These are phyloP conservation scores for Pollenia amentaria DNA, from an alignment of 2,888 invertebrate species.

Conservation along the genomic window DNA sequence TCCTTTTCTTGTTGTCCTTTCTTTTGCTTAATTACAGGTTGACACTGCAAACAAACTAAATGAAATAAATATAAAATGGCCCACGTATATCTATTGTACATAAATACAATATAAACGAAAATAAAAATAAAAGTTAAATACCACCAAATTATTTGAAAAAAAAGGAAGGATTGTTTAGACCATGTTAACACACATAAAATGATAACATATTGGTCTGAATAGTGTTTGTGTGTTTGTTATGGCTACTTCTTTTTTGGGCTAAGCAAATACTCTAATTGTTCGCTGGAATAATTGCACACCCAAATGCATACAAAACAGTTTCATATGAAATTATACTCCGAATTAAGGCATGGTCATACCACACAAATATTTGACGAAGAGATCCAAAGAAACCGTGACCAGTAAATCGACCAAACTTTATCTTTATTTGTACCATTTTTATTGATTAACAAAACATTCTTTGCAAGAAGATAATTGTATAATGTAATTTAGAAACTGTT, in stretches of 20 bases:
- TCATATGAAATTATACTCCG: too few relatives aligned
- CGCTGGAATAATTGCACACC: slow-evolving; percentile 64
- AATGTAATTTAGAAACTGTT: too few relatives aligned
- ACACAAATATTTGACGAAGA: too few relatives aligned
- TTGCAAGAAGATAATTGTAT: too few relatives aligned
- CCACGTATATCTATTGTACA: slow-evolving; percentile 14
- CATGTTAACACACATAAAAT: slow-evolving; percentile 33
- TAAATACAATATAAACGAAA: background rate
- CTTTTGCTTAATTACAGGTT: slow-evolving; percentile 62
- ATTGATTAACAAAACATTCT: too few relatives aligned
- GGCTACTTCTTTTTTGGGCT: slow-evolving; percentile 55
- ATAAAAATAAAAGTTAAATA: slow-evolving; percentile 17
- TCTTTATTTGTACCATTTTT: too few relatives aligned
- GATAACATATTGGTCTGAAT: slow-evolving; percentile 43
- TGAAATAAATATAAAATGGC: slow-evolving; percentile 35
- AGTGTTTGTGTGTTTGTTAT: background rate
- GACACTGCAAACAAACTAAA: slow-evolving; percentile 57
- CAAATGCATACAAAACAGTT: slow-evolving; percentile 4
- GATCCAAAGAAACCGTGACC: too few relatives aligned
- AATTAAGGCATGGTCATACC: too few relatives aligned
- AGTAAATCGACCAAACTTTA: too few relatives aligned
- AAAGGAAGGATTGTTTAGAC: slow-evolving; percentile 34
- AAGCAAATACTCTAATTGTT: slow-evolving; percentile 71
- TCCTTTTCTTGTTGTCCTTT: slow-evolving; percentile 41
- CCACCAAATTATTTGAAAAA: slow-evolving; percentile 31